A percentile compares a stretch with the other conserved stretches of the same genome.
These are phyloP conservation scores for Pachydiplax longipennis DNA, from an alignment of 2,888 invertebrate genomes.

Conservation along the genomic window DNA sequence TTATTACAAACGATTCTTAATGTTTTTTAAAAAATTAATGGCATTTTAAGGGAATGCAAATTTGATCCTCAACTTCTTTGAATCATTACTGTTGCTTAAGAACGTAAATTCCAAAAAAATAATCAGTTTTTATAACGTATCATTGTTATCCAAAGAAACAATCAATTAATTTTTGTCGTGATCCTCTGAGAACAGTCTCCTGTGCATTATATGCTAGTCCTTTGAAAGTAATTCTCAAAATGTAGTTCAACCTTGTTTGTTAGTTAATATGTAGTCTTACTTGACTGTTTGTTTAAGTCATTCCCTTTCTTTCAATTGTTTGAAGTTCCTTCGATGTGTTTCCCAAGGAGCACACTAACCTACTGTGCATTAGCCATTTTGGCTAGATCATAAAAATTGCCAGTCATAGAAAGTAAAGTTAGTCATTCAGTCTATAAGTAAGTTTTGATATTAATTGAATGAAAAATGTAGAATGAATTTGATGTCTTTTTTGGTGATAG, in stretches of 20 bases:
- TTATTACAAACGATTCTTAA: not conserved
- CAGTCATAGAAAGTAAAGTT: slow-evolving; percentile 19
- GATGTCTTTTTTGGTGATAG: slow-evolving; percentile 26
- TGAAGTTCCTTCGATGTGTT: slow-evolving; percentile 41
- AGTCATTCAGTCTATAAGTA: slow-evolving; percentile 23
- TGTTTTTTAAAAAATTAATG: not conserved
- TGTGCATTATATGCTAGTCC: slow-evolving; percentile 16
- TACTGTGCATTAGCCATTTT: slow-evolving; percentile 40
- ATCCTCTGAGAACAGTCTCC: not conserved
- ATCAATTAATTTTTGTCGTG: not conserved
- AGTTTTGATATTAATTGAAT: slow-evolving; percentile 38
- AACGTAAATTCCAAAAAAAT: slow-evolving; percentile 2
- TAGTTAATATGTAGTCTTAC: not conserved
- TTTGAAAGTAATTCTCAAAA: not conserved
- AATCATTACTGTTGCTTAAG: slow-evolving; percentile 28
- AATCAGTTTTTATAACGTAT: slow-evolving; percentile 16
- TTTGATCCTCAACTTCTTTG: not conserved
- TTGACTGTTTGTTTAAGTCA: not conserved
- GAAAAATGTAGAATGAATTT: slow-evolving; percentile 18
- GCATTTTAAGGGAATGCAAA: not conserved
- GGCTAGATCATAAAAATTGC: slow-evolving; percentile 28
- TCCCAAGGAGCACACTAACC: slow-evolving; percentile 27
- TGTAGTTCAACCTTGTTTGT: not conserved
- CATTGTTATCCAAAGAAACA: slow-evolving; percentile 5
- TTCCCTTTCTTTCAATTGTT: slow-evolving; percentile 7